Conservation (phyloP, 1,140 invertebrate species). For the Bombus consobrinus region DNA sequence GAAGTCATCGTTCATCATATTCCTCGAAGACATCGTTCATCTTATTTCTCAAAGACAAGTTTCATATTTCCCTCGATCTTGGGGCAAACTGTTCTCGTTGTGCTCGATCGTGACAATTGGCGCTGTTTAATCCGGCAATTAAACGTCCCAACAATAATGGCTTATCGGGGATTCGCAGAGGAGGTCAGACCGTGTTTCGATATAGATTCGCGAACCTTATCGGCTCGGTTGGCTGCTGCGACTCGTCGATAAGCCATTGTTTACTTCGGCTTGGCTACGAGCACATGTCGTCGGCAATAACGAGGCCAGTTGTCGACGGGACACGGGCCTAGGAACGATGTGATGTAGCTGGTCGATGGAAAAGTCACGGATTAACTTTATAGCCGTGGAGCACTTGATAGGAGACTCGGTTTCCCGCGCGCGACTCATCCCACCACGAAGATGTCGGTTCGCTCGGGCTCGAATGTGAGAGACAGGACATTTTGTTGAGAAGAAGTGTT, state of each 20-base stretch:
- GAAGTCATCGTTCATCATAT: too few species aligned
- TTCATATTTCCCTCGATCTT: not conserved
- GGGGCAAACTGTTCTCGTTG: not conserved
- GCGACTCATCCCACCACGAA: not conserved
- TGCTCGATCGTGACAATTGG: slow-evolving; percentile 1
- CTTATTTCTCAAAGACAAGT: not conserved
- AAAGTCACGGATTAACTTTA: slow-evolving; percentile 8
- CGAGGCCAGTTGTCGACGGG: slow-evolving; percentile 5
- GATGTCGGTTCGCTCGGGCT: too few species aligned
- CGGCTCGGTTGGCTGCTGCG: slow-evolving; percentile 37
- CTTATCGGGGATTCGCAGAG: slow-evolving; percentile 40
- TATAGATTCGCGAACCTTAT: slow-evolving; percentile 58
- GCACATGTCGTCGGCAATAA: slow-evolving; percentile 36
- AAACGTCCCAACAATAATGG: slow-evolving; percentile 39
- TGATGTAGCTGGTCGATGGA: not conserved
- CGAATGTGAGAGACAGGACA: not conserved
- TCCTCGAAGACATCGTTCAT: not conserved
- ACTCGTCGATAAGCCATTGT: slow-evolving; percentile 63
- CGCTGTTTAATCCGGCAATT: slow-evolving; percentile 46
- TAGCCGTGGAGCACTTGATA: not conserved
- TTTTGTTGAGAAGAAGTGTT: not conserved
- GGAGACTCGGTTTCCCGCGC: slow-evolving; percentile 20
- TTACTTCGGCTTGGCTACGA: slow-evolving; percentile 51
- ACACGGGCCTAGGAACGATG: too few species aligned
- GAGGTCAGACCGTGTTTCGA: slow-evolving; percentile 22